These are phyloP conservation scores for Hormaphis cornu DNA, from an alignment of 1,140 invertebrate genomes.

Conservation along the genomic window DNA sequence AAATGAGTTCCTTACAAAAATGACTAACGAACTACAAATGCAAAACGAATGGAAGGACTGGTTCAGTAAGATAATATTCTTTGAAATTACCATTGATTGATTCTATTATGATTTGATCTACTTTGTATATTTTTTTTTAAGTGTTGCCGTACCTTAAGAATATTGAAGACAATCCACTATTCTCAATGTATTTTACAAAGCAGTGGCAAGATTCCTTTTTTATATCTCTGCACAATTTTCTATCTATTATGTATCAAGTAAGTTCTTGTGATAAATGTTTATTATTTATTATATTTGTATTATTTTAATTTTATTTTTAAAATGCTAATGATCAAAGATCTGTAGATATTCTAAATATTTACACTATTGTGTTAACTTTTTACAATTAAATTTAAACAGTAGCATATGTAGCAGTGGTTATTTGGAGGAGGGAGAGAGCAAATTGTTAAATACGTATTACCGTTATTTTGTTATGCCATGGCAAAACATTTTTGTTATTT, in stretches of 20 bases:
- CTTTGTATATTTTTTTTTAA: not conserved
- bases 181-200: slow-evolving; percentile 79
- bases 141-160: slow-evolving; percentile 80
- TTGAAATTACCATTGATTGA: not conserved
- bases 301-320: not conserved
- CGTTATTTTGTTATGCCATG: too few relatives aligned
- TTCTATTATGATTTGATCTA: not conserved
- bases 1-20: slow-evolving; percentile 79
- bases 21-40: slow-evolving; percentile 75
- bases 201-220: slow-evolving; percentile 92
- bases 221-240: slow-evolving; percentile 88
- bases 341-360: too few relatives aligned
- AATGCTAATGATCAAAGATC: too few relatives aligned
- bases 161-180: slow-evolving; percentile 79
- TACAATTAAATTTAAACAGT: too few relatives aligned
- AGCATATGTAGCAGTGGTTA: too few relatives aligned
- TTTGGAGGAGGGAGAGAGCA: too few relatives aligned
- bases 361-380: too few relatives aligned
- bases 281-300: not conserved
- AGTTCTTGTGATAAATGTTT: slow-evolving; percentile 31
- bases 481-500: too few relatives aligned
- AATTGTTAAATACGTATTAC: too few relatives aligned
- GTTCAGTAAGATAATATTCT: slow-evolving; percentile 66
- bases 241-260: slow-evolving; percentile 78
- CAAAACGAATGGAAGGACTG: slow-evolving; percentile 93